Base-by-base conservation (phyloP, 2,888 invertebrate genomes). In the Dimorphilus gyrociliatus region DNA sequence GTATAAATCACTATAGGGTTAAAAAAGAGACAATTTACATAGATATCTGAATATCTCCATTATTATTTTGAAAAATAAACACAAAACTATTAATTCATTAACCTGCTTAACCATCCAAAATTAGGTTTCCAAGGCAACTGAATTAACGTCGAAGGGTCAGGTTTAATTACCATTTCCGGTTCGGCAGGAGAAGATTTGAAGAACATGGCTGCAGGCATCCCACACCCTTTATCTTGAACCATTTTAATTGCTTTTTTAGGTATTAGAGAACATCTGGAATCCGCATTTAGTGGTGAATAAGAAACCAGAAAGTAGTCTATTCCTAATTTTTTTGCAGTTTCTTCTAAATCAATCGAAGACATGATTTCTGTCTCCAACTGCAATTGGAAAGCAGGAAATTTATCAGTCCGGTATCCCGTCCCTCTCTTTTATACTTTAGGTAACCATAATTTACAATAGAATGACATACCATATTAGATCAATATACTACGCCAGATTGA, bases 61-160 rank as follows among this genome's bases (percentile, higher is more conserved):
- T n/a, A n/a, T n/a, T n/a, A n/a, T n/a, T n/a, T n/a, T n/a, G n/a
- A n/a, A n/a, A n/a, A n/a, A n/a, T n/a, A n/a, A n/a, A n/a, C n/a
- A n/a, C n/a, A n/a, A n/a, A n/a, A n/a, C n/a, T n/a, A n/a, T n/a
- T n/a, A n/a, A n/a, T n/a, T 21, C n/a, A 21, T 21, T 26, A 24
- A 44, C 44, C 44, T 35, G 16, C 37, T 24, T 6, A 44, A 29
- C 44, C 44, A 44, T 2, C 37, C 44, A 19, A 35, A 32, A 13
- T 43, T 39, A 3, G 40, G 42, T 36, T 39, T 35, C 44, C 44
- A 44, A 25, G 44, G 44, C 23, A 44, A 32, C 35, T 40, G 40
- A 16, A 41, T 35, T 19, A 44, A 35, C 4, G 44, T 37, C 7
- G 18, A 25, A 1, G 42, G 37, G 27, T 40, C 44, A 3, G 44